phyloP scores from a whole-genome alignment of 2,113 vertebrate genomes.

The Odontesthes bonariensis region DNA sequence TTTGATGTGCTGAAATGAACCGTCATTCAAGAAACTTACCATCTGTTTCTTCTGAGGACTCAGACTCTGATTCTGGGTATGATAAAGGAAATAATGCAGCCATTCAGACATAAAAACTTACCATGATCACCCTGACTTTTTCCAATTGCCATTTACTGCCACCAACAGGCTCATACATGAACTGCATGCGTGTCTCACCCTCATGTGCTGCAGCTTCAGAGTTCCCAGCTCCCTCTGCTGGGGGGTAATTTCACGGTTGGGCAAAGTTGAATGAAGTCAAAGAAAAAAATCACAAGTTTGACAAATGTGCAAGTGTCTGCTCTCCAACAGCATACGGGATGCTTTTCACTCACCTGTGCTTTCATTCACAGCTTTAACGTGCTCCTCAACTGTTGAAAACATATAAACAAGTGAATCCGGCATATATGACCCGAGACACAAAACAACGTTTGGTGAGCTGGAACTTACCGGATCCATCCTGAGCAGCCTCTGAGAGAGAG shows the following conservation, averaged over 20 bases:
- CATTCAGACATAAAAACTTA: constrained; percentile 1
- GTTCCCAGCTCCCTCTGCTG: constrained; percentile 51
- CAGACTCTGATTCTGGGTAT: constrained; percentile 51
- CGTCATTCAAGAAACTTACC: constrained; percentile 40
- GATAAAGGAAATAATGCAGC: not conserved
- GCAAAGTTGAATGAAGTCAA: constrained; percentile 9
- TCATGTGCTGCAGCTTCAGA: constrained; percentile 40
- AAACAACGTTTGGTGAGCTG: not conserved
- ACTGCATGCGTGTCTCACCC: constrained; percentile 47
- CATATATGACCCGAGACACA: not conserved
- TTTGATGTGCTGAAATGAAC: not conserved
- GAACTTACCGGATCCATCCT: constrained; percentile 62
- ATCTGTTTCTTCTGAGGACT: constrained; percentile 63
- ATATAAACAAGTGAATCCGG: constrained; percentile 5
- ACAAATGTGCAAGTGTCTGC: not conserved
- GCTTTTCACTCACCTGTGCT: constrained; percentile 55
- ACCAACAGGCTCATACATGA: constrained; percentile 34
- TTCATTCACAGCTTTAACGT: not conserved
- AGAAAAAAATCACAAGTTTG: not conserved
- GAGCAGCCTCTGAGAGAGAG: constrained; percentile 50
- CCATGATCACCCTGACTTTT: not conserved
- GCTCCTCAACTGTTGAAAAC: constrained; percentile 56
- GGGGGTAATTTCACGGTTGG: constrained; percentile 41
- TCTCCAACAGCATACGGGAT: not conserved
- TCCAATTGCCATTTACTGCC: constrained; percentile 38